phyloP scores from a whole-genome alignment of 2,113 vertebrate genomes.

The Tenrec ecaudatus region DNA sequence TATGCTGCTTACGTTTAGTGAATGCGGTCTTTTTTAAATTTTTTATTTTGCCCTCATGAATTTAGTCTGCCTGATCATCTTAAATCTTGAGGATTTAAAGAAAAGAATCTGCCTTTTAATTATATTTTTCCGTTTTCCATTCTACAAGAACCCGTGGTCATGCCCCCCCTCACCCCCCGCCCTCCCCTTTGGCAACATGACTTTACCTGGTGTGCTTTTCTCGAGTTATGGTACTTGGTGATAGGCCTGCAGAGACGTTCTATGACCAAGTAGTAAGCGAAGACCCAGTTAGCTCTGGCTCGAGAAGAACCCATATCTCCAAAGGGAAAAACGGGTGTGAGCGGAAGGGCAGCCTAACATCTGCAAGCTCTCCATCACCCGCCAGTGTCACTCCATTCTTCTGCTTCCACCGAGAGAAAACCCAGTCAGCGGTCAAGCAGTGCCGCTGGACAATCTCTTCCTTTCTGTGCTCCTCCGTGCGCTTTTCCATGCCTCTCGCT shows the following conservation, averaged over 20 bases:
- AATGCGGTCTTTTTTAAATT: too few species aligned
- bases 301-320: background rate
- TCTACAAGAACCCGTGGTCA: background rate
- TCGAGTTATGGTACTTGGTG: background rate
- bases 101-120: background rate
- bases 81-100: background rate
- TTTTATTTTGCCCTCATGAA: background rate
- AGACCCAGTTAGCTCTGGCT: background rate
- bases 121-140: background rate
- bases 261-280: background rate
- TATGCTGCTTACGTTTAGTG: slow-evolving; percentile 62
- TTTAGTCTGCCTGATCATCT: background rate
- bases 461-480: accelerated
- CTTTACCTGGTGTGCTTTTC: background rate
- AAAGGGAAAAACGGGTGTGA: background rate
- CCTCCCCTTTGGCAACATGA: background rate
- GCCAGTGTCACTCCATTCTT: background rate
- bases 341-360: background rate
- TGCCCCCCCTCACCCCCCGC: background rate
- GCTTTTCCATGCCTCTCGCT: background rate
- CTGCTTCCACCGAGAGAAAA: background rate
- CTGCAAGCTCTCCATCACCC: background rate
- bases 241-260: background rate
- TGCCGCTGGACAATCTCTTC: background rate
- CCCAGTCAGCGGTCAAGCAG: background rate